phyloP scores from a whole-genome alignment of 2,888 invertebrate genomes.

The Polyommatus iphigenia region DNA sequence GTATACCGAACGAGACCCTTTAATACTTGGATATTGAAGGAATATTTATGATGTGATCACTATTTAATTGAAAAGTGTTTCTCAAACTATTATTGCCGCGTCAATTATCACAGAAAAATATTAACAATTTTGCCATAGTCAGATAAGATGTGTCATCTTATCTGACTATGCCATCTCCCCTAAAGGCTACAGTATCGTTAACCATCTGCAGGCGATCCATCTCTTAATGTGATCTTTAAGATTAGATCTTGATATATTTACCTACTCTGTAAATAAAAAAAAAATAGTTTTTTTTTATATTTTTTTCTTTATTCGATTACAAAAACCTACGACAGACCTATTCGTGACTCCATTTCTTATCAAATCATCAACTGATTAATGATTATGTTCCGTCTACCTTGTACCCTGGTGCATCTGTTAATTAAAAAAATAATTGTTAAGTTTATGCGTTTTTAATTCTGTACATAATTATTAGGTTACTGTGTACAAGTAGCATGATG shows the following conservation, averaged over 20 bases:
- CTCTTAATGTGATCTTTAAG: too few species aligned
- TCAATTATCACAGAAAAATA: neutral
- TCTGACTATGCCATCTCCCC: too few species aligned
- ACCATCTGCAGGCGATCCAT: too few species aligned
- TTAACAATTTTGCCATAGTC: too few species aligned
- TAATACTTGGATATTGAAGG: neutral
- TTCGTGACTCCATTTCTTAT: constrained; percentile 3
- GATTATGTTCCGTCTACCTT: neutral
- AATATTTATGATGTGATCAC: constrained; percentile 1
- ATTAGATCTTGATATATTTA: too few species aligned
- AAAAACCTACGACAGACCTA: neutral
- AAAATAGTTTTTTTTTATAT: too few species aligned
- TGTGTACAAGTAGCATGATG: neutral
- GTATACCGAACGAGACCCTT: neutral
- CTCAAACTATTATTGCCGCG: neutral
- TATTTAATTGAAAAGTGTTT: constrained; percentile 17
- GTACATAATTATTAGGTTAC: neutral
- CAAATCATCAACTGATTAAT: neutral
- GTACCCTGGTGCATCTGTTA: neutral
- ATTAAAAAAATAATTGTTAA: constrained; percentile 1
- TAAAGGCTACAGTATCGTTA: too few species aligned
- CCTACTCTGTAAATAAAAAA: too few species aligned
- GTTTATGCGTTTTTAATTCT: constrained; percentile 3
- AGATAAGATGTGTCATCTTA: too few species aligned
- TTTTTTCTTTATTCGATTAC: too few species aligned